Base-by-base conservation (phyloP, 2,113 vertebrate species). In the Macrotis lagotis region DNA sequence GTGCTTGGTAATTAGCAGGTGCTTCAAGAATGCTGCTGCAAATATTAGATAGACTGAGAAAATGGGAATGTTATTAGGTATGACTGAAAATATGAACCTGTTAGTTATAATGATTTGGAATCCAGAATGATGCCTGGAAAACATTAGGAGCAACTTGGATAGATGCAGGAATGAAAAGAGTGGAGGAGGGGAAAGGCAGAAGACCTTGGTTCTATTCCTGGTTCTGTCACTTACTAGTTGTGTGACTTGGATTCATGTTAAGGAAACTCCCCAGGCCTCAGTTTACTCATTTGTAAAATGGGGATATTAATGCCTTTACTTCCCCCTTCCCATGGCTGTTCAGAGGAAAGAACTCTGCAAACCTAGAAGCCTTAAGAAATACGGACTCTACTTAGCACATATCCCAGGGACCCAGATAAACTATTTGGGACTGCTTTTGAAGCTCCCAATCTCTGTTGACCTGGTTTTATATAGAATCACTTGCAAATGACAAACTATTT, bases 401-500 rank as follows among this genome's bases (percentile, higher is more conserved):
- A 50, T 51, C 92, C 55, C 93, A 47, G 90, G 50, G 83, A 96
- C 93, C 48, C 0, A 19, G 52, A 92, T 50, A 44, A 49, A 93
- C 1, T 44, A 26, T 94, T 92, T 91, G 93, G 55, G 50, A n/a
- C 31, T 44, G 88, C 59, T 47, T 94, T 48, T 92, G 92, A 94
- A 91, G 52, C 51, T 44, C 24, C 93, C 50, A 25, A 49, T 83
- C 66, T 91, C 92, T 93, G 83, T 93, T 96, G 94, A 94, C 26
- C 31, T 89, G 92, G 52, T 92, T 50, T 50, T 93, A 95, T 88
- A 95, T 48, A 97, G 93, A 92, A 90, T 95, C 90, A 93, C 91
- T 95, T 96, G 93, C 93, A 96, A 96, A 93, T 96, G 95, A 95
- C 90, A 95, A 94, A 97, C 94, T 90, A 89, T 88, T 97, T 94